Conservation (phyloP, 2,888 invertebrate species). For the Anthrax anthrax region DNA sequence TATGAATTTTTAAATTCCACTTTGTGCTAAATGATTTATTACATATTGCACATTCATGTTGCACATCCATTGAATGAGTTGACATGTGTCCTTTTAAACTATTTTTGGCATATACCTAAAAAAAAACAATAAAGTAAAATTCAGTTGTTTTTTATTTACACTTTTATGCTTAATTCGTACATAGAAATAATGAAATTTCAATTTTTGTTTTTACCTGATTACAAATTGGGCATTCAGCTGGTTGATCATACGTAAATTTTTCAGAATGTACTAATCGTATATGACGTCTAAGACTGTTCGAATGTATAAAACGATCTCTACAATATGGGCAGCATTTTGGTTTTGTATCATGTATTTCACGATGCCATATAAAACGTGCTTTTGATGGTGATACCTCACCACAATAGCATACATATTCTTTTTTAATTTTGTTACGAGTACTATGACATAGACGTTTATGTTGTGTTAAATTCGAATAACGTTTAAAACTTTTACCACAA, state of each 20-base stretch:
- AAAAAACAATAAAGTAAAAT: slow-evolving; percentile 37
- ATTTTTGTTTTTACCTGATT: slow-evolving; percentile 18
- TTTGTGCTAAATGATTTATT: slow-evolving; percentile 76
- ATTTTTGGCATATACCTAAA: slow-evolving; percentile 53
- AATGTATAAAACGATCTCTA: slow-evolving; percentile 74
- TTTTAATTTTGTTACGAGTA: slow-evolving; percentile 52
- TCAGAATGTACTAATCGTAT: slow-evolving; percentile 67
- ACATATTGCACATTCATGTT: slow-evolving; percentile 70
- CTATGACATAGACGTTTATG: slow-evolving; percentile 68
- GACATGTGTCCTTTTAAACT: slow-evolving; percentile 68
- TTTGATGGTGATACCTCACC: slow-evolving; percentile 71
- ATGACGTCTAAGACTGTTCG: slow-evolving; percentile 69
- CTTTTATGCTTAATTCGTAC: too few species aligned
- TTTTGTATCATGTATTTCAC: slow-evolving; percentile 67
- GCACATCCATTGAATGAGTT: slow-evolving; percentile 60
- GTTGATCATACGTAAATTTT: slow-evolving; percentile 51
- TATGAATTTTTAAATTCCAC: slow-evolving; percentile 79
- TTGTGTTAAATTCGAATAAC: slow-evolving; percentile 73
- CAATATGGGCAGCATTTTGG: slow-evolving; percentile 76
- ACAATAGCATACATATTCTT: slow-evolving; percentile 63
- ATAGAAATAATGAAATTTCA: too few species aligned
- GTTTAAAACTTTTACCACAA: slow-evolving; percentile 65
- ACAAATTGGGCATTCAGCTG: slow-evolving; percentile 55
- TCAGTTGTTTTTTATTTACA: too few species aligned
- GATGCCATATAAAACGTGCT: slow-evolving; percentile 73